Base-by-base conservation (phyloP, 2,888 invertebrate species). In the Ormyrus labotus region DNA sequence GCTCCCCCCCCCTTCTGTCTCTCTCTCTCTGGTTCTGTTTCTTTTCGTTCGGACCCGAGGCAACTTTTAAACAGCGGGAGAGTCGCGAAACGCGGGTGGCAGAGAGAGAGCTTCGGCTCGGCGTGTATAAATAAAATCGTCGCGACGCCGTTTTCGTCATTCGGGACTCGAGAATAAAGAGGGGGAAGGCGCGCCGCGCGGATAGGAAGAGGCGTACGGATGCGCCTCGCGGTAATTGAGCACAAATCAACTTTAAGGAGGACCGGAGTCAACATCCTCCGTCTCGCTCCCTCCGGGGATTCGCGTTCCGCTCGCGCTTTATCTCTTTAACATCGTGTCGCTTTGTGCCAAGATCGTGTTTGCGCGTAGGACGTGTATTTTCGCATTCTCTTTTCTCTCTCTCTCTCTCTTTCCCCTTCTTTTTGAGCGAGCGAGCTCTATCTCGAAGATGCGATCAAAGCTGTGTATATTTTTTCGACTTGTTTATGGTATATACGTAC, bases 181-280 rank as follows among this genome's bases (percentile, higher is more conserved):
- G 84, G 60, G 78, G 78, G 81, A 82, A 48, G 64, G 68, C 50
- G 68, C 50, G 65, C 50, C 9, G 47, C 60, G 13, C 8, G 45
- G 45, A 53, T 65, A 85, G 82, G 83, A 83, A 82, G 80, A 79
- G 67, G 82, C 72, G 83, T 82, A 78, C 76, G 83, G 81, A 84
- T 81, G 84, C 84, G 86, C 85, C 85, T 86, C 86, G 81, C 87
- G 87, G 89, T 90, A 90, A 90, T 90, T 90, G 90, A 89, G 87
- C 90, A 90, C 90, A 90, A 90, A 90, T 90, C 90, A 90, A 88
- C 88, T 89, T 89, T 90, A 89, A 90, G 90, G 87, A 88, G 89
- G 86, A 83, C 86, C 86, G 83, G 75, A 81, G 78, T 75, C 78
- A 78, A 79, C 81, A 79, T 81, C 72, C 78, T 78, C 78, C 45